Evolutionary conservation across 2,888 invertebrate species (phyloP).

Genomic region (Stenodema calcarata): DNA sequence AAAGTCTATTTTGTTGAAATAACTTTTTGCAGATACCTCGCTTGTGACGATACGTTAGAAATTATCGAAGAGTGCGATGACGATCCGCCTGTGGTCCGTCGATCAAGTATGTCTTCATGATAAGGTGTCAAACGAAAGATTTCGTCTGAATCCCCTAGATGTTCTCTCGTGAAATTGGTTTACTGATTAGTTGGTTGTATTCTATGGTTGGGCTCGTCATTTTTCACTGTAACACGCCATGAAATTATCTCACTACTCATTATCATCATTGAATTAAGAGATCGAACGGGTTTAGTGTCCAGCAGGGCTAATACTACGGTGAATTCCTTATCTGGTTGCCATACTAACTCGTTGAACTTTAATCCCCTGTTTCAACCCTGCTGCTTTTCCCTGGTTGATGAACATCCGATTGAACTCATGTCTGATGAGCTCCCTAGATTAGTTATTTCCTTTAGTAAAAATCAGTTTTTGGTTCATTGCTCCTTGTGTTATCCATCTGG

Average conservation of each 20-base stretch:
- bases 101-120: slow-evolving; percentile 32
- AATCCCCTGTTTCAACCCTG: too few relatives aligned
- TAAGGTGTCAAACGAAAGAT: background rate
- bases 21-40: slow-evolving; percentile 37
- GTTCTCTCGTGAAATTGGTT: background rate
- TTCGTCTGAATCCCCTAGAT: background rate
- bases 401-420: too few relatives aligned
- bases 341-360: too few relatives aligned
- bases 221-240: background rate
- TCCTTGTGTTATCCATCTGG: too few relatives aligned
- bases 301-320: background rate
- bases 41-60: slow-evolving; percentile 39
- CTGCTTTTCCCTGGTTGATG: too few relatives aligned
- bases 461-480: too few relatives aligned
- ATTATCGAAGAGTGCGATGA: slow-evolving; percentile 40
- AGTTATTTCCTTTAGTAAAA: too few relatives aligned
- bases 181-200: background rate
- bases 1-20: background rate
- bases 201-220: background rate
- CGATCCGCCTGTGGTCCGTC: slow-evolving; percentile 36
- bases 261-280: background rate
- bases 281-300: background rate
- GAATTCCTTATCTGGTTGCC: background rate
- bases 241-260: background rate
- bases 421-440: too few relatives aligned